Evolutionary conservation across 2,797 vertebrate species (phyloP).

Genomic region (Mus minutoides): DNA sequence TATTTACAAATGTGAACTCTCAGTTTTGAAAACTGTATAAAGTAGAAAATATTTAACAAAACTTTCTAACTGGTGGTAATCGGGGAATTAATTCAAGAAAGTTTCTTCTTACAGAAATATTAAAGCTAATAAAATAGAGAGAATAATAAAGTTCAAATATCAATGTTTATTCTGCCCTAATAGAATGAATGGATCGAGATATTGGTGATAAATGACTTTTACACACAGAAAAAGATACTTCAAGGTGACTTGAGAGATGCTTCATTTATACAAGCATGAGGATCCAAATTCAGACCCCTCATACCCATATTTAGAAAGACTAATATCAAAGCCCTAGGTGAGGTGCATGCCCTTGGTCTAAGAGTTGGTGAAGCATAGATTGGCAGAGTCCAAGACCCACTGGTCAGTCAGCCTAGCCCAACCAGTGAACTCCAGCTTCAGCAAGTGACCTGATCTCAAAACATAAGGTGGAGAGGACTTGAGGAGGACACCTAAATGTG

Average conservation of each 20-base stretch:
- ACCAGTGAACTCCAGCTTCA: neutral
- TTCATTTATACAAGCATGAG: neutral
- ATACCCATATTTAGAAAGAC: neutral
- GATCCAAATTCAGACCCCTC: neutral
- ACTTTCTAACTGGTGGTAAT: neutral
- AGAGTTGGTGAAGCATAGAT: neutral
- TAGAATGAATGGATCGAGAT: neutral
- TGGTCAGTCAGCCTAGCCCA: neutral
- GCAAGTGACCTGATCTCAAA: neutral
- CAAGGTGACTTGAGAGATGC: neutral
- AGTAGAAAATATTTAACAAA: conserved; percentile 17
- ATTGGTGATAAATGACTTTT: neutral
- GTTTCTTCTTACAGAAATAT: neutral
- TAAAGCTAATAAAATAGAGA: neutral
- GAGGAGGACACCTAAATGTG: neutral
- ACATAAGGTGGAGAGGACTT: neutral
- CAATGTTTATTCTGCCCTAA: neutral
- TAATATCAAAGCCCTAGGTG: neutral
- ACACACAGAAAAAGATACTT: neutral
- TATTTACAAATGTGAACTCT: neutral
- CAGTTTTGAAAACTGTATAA: neutral
- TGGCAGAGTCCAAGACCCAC: neutral
- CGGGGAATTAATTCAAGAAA: neutral
- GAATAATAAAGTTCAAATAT: conserved; percentile 26
- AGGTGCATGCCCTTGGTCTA: neutral